Conservation (phyloP, 2,888 invertebrate genomes). For the Molorchus minor region DNA sequence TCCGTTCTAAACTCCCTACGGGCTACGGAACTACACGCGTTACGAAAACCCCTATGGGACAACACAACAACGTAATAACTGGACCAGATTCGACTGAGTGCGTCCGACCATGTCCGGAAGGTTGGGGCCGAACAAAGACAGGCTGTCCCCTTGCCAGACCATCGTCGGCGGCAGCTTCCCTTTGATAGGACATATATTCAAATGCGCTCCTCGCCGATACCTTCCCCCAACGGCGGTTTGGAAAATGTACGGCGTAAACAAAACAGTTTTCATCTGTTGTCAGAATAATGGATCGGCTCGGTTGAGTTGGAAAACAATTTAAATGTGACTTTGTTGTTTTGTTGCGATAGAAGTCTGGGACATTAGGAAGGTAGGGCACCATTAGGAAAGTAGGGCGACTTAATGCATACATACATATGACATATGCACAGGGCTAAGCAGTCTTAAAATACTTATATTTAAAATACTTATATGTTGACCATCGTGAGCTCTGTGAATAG, state of each 20-base stretch:
- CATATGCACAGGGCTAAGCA: too few species aligned
- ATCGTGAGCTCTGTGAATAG: too few species aligned
- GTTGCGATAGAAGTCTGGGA: too few species aligned
- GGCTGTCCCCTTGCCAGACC: neutral
- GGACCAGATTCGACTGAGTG: neutral
- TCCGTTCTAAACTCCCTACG: too few species aligned
- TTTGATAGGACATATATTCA: slow-evolving; percentile 8
- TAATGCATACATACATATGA: too few species aligned
- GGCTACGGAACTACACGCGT: too few species aligned
- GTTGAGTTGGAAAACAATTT: neutral
- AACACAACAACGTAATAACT: too few species aligned
- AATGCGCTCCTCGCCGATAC: slow-evolving; percentile 1
- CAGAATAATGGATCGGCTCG: neutral
- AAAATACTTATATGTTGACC: too few species aligned
- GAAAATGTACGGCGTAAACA: slow-evolving; percentile 5
- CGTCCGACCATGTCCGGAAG: neutral
- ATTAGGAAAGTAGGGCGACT: too few species aligned
- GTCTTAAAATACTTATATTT: too few species aligned
- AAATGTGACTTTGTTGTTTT: neutral
- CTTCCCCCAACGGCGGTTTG: slow-evolving; percentile 1
- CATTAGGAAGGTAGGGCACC: too few species aligned
- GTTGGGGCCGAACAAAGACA: slow-evolving; percentile 3
- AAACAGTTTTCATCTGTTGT: neutral
- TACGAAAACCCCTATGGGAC: too few species aligned
- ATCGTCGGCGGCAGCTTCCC: neutral